Evolutionary conservation across 2,113 vertebrate genomes (phyloP).

Genomic region (Sphyrna mokarran): DNA sequence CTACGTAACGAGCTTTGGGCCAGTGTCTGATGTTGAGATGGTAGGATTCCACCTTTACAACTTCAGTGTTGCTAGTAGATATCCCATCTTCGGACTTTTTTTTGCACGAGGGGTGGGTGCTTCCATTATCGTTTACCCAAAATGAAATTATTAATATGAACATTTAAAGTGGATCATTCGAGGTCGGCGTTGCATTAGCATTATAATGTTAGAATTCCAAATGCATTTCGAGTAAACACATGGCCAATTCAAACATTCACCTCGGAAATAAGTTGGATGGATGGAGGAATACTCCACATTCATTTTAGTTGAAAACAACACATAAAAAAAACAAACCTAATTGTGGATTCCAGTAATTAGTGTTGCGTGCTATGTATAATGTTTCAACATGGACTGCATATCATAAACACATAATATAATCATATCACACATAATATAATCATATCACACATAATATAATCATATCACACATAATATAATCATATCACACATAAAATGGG

Average conservation of each 20-base stretch:
- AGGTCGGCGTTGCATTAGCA: background rate
- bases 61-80: background rate
- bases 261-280: background rate
- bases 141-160: background rate
- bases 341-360: background rate
- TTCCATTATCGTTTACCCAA: background rate
- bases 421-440: too few species aligned
- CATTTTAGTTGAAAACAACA: background rate
- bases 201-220: background rate
- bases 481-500: background rate
- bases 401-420: too few species aligned
- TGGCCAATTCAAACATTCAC: background rate
- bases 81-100: background rate
- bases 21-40: slow-evolving; percentile 97
- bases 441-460: too few species aligned
- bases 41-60: slow-evolving; percentile 58
- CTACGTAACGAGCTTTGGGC: slow-evolving; percentile 95
- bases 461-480: too few species aligned
- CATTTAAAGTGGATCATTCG: background rate
- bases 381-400: background rate
- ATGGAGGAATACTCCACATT: background rate
- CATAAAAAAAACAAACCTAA: background rate
- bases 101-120: background rate
- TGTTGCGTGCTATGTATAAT: background rate
- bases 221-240: background rate